Conservation (phyloP, 2,888 invertebrate genomes). For the Agrotis ipsilon region DNA sequence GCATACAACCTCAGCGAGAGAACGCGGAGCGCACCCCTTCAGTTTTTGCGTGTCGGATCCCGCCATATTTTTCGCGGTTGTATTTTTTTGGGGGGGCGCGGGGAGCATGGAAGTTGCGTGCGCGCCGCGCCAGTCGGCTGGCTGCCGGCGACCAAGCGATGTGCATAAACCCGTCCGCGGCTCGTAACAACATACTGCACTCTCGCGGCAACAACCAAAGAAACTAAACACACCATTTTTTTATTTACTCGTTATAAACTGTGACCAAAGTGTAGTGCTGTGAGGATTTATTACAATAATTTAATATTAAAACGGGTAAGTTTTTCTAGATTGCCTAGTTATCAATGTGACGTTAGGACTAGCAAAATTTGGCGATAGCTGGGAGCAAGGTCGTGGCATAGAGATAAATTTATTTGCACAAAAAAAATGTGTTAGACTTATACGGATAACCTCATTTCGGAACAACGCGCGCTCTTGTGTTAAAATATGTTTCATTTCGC, state of each 20-base stretch:
- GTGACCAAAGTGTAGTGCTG: conserved; percentile 76
- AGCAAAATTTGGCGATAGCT: conserved; percentile 88
- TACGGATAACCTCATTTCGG: conserved; percentile 89
- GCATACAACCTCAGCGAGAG: conserved; percentile 89
- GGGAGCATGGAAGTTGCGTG: conserved; percentile 77
- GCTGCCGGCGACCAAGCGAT: conserved; percentile 86
- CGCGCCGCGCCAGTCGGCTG: conserved; percentile 88
- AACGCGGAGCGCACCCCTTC: conserved; percentile 86
- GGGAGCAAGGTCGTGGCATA: conserved; percentile 89
- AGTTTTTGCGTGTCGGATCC: conserved; percentile 88
- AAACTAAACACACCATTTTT: conserved; percentile 60
- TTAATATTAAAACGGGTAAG: conserved; percentile 64
- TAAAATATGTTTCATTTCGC: conserved; percentile 62
- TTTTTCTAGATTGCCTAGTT: conserved; percentile 76
- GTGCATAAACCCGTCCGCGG: conserved; percentile 76
- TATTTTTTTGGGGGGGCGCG: conserved; percentile 80
- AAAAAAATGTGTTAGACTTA: conserved; percentile 88
- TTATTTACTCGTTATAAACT: conserved; percentile 62
- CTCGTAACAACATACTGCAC: conserved; percentile 72
- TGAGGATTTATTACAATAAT: conserved; percentile 69
- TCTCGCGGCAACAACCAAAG: conserved; percentile 67
- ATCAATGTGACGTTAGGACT: conserved; percentile 85
- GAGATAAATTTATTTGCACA: conserved; percentile 90
- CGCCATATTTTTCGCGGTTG: conserved; percentile 87
- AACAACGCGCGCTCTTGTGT: conserved; percentile 83